Evolutionary conservation across 2,797 vertebrate genomes (phyloP).

Genomic region (Xiphorhynchus erythropygius): DNA sequence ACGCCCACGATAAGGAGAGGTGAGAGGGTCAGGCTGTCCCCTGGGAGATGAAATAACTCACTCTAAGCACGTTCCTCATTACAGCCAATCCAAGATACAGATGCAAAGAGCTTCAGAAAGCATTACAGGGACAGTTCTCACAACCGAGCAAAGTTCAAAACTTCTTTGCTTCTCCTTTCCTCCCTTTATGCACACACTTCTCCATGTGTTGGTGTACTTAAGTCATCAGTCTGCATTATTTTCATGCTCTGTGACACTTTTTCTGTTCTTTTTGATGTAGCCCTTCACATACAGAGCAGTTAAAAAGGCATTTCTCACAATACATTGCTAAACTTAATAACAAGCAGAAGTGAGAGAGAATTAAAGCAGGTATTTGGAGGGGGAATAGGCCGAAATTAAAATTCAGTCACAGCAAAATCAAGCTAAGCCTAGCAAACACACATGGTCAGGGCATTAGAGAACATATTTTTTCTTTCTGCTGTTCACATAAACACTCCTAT

Average conservation of each 20-base stretch:
- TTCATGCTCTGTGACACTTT: background rate
- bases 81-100: background rate
- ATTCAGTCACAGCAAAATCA: slow-evolving; percentile 9
- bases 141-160: background rate
- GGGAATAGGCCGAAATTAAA: background rate
- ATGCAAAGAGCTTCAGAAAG: background rate
- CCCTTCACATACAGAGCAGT: background rate
- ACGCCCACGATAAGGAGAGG: background rate
- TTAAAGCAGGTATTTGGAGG: background rate
- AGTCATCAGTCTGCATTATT: background rate
- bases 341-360: background rate
- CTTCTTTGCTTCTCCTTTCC: background rate
- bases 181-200: background rate
- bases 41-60: slow-evolving; percentile 29
- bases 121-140: background rate
- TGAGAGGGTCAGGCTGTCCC: background rate
- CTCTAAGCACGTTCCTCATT: background rate
- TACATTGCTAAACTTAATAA: background rate
- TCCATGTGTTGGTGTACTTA: fast-evolving
- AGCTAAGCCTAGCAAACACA: background rate
- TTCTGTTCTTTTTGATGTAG: background rate
- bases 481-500: background rate
- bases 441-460: background rate
- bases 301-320: background rate
- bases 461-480: background rate